phyloP scores from a whole-genome alignment of 2,113 vertebrate species.

The Lepisosteus oculatus region DNA sequence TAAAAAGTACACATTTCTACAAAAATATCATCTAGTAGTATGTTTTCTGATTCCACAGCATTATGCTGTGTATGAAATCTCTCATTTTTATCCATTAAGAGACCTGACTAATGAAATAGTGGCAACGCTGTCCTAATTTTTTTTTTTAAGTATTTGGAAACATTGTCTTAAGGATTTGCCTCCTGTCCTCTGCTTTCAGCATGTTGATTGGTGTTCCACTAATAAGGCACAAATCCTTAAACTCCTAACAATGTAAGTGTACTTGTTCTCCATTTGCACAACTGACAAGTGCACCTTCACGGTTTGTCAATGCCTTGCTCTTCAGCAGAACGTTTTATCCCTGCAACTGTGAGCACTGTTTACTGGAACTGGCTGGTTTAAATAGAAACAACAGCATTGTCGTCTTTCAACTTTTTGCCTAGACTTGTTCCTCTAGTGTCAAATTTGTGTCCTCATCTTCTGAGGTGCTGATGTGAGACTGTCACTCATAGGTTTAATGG shows the following conservation, averaged over 20 bases:
- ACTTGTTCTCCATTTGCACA: not conserved
- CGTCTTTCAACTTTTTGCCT: too few species aligned
- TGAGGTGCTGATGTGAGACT: not conserved
- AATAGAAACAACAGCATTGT: not conserved
- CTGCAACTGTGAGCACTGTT: not conserved
- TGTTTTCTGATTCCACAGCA: not conserved
- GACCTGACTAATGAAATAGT: too few species aligned
- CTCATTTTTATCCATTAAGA: too few species aligned
- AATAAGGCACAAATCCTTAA: not conserved
- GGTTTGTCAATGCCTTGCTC: not conserved
- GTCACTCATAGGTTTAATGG: too few species aligned
- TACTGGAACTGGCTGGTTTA: not conserved
- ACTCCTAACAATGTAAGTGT: not conserved
- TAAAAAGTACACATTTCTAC: too few species aligned
- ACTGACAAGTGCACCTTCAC: not conserved
- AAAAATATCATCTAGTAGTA: not conserved
- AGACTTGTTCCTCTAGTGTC: not conserved
- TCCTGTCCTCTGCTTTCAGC: not conserved
- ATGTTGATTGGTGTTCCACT: not conserved
- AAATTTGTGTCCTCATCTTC: not conserved
- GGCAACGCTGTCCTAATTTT: not conserved
- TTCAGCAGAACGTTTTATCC: not conserved
- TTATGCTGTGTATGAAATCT: too few species aligned
- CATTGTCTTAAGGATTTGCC: not conserved
- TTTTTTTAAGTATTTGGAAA: not conserved